These are phyloP conservation scores for Blennius ocellaris DNA, from an alignment of 2,113 vertebrate species.

Conservation along the genomic window DNA sequence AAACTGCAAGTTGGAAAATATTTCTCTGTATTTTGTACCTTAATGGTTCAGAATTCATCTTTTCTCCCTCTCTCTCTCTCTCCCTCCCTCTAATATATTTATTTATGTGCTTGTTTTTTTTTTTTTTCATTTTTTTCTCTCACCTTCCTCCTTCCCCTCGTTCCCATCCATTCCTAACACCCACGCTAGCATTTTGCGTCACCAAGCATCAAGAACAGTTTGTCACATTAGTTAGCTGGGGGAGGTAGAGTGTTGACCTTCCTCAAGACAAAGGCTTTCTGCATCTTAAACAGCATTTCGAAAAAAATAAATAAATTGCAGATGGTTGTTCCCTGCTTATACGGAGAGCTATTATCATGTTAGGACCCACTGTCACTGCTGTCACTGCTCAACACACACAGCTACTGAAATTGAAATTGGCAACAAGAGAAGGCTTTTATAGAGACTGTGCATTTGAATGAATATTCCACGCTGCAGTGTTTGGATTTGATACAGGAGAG, in stretches of 20 bases:
- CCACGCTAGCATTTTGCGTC: constrained; percentile 20
- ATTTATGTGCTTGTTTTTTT: neutral
- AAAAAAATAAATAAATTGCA: constrained; percentile 22
- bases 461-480: neutral
- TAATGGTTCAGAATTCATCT: neutral
- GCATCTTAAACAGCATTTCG: constrained; percentile 67
- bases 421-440: constrained; percentile 7
- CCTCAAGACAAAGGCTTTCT: constrained; percentile 61
- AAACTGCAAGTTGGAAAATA: neutral
- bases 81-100: neutral
- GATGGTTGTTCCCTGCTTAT: constrained; percentile 53
- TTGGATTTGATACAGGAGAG: neutral
- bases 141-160: neutral
- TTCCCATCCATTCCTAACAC: constrained; percentile 3
- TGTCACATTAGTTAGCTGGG: constrained; percentile 54
- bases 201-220: constrained; percentile 55
- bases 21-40: neutral
- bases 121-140: neutral
- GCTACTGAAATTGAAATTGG: constrained; percentile 21
- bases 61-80: neutral
- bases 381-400: constrained; percentile 37
- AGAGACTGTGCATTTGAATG: constrained; percentile 1
- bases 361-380: constrained; percentile 40
- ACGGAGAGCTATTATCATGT: constrained; percentile 55
- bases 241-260: constrained; percentile 59